Evolutionary conservation across 2,113 vertebrate genomes (phyloP).

Genomic region (Trichomycterus rosablanca): DNA sequence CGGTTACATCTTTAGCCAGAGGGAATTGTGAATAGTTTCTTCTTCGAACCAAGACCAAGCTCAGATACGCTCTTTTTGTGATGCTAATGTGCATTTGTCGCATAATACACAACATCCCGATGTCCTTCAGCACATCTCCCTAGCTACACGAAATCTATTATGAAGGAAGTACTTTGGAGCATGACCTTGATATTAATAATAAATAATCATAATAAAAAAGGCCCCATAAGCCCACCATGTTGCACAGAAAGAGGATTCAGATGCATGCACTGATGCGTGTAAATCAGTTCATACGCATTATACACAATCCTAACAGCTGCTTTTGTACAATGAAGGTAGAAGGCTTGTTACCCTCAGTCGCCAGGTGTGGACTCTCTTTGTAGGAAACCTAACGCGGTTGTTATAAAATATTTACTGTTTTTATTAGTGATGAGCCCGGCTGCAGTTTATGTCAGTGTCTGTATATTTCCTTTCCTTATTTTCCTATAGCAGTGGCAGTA

Average conservation of each 20-base stretch:
- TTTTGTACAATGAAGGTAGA: no score
- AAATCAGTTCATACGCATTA: conserved; percentile 10
- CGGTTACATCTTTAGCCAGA: conserved; percentile 29
- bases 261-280: conserved; percentile 18
- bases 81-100: conserved; percentile 42
- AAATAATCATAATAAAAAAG: conserved; percentile 2
- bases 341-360: no score
- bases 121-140: conserved; percentile 16
- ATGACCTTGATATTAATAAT: conserved; percentile 40
- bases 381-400: no score
- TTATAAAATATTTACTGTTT: conserved; percentile 23
- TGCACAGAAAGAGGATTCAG: conserved; percentile 9
- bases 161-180: conserved; percentile 20
- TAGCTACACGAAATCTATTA: conserved; percentile 22
- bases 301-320: conserved; percentile 4
- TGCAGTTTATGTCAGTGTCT: conserved; percentile 3
- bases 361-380: no score
- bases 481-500: conserved; percentile 30
- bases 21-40: conserved; percentile 31
- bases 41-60: conserved; percentile 16
- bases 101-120: conserved; percentile 20
- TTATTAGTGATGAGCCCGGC: conserved; percentile 6
- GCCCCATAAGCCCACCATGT: conserved; percentile 24
- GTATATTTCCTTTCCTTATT: conserved; percentile 16
- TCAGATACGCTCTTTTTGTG: conserved; percentile 34